Base-by-base conservation (phyloP, 2,797 vertebrate genomes). In the Coluber constrictor region DNA sequence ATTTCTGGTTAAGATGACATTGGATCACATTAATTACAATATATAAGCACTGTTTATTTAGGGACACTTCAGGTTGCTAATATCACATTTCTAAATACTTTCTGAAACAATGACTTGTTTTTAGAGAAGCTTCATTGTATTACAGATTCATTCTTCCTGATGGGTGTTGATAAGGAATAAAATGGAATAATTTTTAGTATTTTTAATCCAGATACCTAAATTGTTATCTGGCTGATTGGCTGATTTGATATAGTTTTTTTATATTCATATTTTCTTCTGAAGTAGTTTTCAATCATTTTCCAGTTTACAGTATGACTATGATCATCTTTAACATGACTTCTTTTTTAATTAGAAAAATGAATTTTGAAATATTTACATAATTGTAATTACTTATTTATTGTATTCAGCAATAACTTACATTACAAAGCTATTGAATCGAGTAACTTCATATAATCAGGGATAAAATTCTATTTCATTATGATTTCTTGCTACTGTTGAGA, bases 131-230 rank as follows among this genome's bases (percentile, higher is more conserved):
- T 95, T 88, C 96, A 97, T 98, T 98, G 97, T 98, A 97, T 96
- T 95, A 94, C 95, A 95, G 96, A 95, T 95, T 98, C 97, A 98
- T 98, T 98, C 97, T 97, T 98, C 97, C 96, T 74, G 1, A 96
- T 96, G 98, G 97, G 97, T 59, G 97, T 98, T 97, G 97, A 97
- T 94, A 93, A 96, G 96, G 97, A 97, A 98, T 98, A 98, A 98
- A 98, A 97, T 94, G 4, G 10, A 79, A 94, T 57, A 6, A 96
- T 98, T 98, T 97, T 98, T 97, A 97, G 96, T 96, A 96, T 91
- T 97, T 97, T 97, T 98, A 98, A 98, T 98, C 97, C 97, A 96
- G 96, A 97, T 97, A 94, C 96, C 97, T 98, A 97, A 97, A 98
- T 70, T 32, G 63, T 70, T 70, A 70, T 70, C 97, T 97, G 97